These are phyloP conservation scores for Empidonax alnorum DNA, from an alignment of 2,113 vertebrate species.

Conservation along the genomic window DNA sequence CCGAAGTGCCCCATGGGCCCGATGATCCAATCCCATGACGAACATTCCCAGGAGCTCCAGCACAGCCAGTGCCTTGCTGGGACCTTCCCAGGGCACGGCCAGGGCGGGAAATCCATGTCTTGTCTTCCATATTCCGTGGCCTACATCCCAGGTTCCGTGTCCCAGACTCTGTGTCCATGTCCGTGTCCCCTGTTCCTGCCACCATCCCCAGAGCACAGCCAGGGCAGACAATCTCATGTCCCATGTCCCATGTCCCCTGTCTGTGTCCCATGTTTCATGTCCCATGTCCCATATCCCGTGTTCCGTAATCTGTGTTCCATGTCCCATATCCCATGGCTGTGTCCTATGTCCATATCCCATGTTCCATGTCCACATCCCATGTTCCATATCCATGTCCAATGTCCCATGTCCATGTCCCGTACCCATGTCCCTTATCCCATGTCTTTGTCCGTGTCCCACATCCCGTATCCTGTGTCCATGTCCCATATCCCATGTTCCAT, in stretches of 20 bases:
- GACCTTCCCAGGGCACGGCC: neutral
- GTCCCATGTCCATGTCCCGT: neutral
- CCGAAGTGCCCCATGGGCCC: neutral
- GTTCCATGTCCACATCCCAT: too few species aligned
- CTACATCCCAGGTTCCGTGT: too few species aligned
- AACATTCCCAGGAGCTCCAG: neutral
- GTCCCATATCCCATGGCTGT: too few species aligned
- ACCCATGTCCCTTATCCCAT: neutral
- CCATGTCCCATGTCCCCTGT: neutral
- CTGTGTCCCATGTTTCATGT: neutral
- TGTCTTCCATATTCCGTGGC: too few species aligned
- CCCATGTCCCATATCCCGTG: neutral
- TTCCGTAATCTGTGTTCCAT: too few species aligned
- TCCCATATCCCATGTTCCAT: neutral
- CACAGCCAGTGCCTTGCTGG: neutral
- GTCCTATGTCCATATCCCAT: neutral
- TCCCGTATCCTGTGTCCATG: neutral
- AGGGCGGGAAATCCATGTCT: neutral
- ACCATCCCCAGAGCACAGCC: neutral
- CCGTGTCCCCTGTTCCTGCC: too few species aligned
- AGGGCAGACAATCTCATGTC: neutral
- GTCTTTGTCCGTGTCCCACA: neutral
- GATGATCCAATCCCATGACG: accelerated
- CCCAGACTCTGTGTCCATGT: neutral
- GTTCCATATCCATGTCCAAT: too few species aligned